Base-by-base conservation (phyloP, 2,113 vertebrate species). In the Hipposideros armiger region DNA sequence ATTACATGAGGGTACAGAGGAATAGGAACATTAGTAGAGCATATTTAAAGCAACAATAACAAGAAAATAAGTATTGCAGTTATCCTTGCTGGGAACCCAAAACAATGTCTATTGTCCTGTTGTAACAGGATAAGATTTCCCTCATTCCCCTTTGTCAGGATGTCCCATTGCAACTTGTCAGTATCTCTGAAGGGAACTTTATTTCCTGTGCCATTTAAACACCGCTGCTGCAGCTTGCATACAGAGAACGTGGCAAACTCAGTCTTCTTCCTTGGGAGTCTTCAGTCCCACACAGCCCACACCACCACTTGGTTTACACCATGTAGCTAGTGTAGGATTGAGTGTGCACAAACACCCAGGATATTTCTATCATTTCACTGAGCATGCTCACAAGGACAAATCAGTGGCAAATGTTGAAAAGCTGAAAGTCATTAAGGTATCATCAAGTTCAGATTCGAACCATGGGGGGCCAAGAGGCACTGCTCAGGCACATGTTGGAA, bases 41-140 rank as follows among this genome's bases (percentile, higher is more conserved):
- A 87, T 83, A 91, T 87, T 96, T 91, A 96, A 96, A 89, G 26
- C 45, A 95, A 87, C 50, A 76, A 22, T 52, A 84, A 73, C 90
- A 96, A 86, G 80, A 66, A 60, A 87, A 42, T 80, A 84, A 92
- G 30, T 64, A 92, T 76, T 13, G 16, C 26, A 50, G 20, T 14
- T 11, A 76, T 54, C 62, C 45, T n/a, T 64, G 36, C 70, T 76
- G 69, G 50, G 40, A 83, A 74, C 40, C 11, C 45, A 58, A 50
- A 83, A 62, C 87, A 62, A 94, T 91, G 45, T 87, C 77, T 76
- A 62, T 83, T 82, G 28, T 87, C 74, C 52, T 87, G 45, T 91
- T 94, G 45, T 74, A 60, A 86, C 42, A 52, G 11, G 50, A 64
- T 80, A 67, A 86, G 42, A 76, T 45, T 87, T 72, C 45, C 67